Evolutionary conservation across 2,113 vertebrate genomes (phyloP), one percentile per base, ranked within the genome.

Genomic region (Crotalus horridus): DNA sequence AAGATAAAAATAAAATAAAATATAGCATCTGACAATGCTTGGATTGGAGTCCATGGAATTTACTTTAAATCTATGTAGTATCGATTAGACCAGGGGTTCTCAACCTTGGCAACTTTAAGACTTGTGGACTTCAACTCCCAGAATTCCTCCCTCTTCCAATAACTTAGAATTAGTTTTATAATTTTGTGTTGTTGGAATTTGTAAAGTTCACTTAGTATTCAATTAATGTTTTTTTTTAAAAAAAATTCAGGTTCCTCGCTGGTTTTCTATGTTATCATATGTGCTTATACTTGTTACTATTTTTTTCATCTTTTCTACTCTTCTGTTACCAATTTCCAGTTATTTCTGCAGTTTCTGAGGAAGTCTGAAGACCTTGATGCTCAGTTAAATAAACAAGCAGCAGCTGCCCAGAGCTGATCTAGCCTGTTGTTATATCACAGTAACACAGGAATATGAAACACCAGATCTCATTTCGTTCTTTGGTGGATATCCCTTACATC

Each of bases 221-320:
- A 92, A 24, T 53, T 74, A 26, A 89, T 88, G 55, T 55, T 29
- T 92, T 92, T 74, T 55, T 69, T 53, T 74, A 93, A 89, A 91
- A 94, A 46, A 43, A 88, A 92, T 94, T 86, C 0, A 0, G 51
- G 11, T 54, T 59, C 93, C 23, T 55, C 43, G 29, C 69, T 86
- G 87, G 17, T 29, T 88, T 90, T 93, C 39, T 89, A 26, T 92
- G 61, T 87, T 46, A 29, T 64, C 74, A 74, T 91, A 54, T 1
- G 0, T 1, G 2, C 86, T 95, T 46, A 15, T 93, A 53, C 55
- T 90, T 3, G 0, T 7, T 85, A 54, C 90, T 92, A 48, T 87
- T 53, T 48, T 93, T 96, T 92, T 91, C 11, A 29, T 39, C 33
- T 88, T 26, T 90, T 91, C 89, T 12, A 10, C 24, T 90, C 59